Evolutionary conservation across 2,113 vertebrate species (phyloP), one percentile per base, ranked within the genome.

Genomic region (Nipponia nippon): DNA sequence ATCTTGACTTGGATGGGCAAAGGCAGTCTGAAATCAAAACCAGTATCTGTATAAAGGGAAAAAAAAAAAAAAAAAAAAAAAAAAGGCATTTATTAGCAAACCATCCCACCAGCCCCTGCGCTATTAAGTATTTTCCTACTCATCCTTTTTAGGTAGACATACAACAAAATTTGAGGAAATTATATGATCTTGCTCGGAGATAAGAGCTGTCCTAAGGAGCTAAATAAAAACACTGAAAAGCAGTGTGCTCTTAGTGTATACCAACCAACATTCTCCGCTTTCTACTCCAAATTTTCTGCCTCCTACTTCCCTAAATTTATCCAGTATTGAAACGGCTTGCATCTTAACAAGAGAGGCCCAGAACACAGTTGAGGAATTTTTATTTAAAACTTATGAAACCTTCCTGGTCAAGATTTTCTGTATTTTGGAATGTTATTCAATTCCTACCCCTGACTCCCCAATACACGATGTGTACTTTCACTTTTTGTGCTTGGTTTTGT

Each of bases 1-100:
- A 63, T 82, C 95, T 98, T 58, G 98, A 91, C 86, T 98, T 98
- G 22, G 98, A 89, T 63, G 98, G 97, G 86, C 97, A 99, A 72
- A 99, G 97, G 80, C 98, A 99, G 96, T 99, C 99, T 75, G 98
- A 98, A 88, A 99, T 98, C 90, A 99, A 84, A 86, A 99, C 98
- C 94, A 99, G 90, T 58, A 99, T 85, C 99, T 99, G 90, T 56
- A 44, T 16, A 76, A 91, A 79, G 14, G 10, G 12, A 13, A 13
- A 11, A 11, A 13, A 40, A 40, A 40, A 42, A 46, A n/a, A n/a
- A n/a, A 40, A 40, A 40, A 40, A 40, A 42, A 46, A 55, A 55
- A 83, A 83, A 62, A 58, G 44, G 49, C 23, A 29, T 89, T 27
- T 46, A 44, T 63, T 77, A 80, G 55, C 13, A 84, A 61, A 70